Evolutionary conservation across 1,140 invertebrate species (phyloP).

Genomic region (Pectinophora gossypiella): DNA sequence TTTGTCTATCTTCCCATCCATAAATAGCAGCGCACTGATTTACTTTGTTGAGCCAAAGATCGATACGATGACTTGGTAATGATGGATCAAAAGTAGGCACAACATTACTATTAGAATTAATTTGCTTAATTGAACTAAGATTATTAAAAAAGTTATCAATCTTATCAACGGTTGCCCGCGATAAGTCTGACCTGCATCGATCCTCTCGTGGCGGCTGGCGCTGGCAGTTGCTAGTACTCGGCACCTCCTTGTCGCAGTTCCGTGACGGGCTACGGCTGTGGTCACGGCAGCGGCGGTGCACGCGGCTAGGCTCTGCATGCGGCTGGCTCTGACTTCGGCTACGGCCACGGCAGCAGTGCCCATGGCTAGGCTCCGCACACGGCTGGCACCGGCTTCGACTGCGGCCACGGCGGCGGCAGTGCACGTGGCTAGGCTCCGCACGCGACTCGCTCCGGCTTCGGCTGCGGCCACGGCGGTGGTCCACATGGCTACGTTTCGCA

Average conservation of each 20-base stretch:
- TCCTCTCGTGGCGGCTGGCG: not conserved
- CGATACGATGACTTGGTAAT: conserved; percentile 7
- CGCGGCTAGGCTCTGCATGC: not conserved
- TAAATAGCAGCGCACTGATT: conserved; percentile 7
- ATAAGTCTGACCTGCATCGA: not conserved
- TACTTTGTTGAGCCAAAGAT: conserved; percentile 10
- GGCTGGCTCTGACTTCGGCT: not conserved
- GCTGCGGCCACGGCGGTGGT: not conserved
- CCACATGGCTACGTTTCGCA: not conserved
- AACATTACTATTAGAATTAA: not conserved
- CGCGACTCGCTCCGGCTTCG: not conserved
- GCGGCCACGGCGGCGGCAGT: not conserved
- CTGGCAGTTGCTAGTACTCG: not conserved
- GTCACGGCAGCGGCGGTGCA: too few relatives aligned
- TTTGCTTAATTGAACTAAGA: not conserved
- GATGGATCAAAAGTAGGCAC: conserved; percentile 9
- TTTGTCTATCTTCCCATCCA: conserved; percentile 5
- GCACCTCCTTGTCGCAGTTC: not conserved
- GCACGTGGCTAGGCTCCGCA: too few relatives aligned
- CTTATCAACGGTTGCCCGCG: too few relatives aligned
- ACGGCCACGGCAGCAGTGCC: not conserved
- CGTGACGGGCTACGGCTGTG: not conserved
- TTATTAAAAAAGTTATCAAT: not conserved
- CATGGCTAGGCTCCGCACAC: not conserved
- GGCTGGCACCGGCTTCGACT: not conserved